These are phyloP conservation scores for Chymomyza fuscimana DNA, from an alignment of 2,888 invertebrate species.

Conservation along the genomic window DNA sequence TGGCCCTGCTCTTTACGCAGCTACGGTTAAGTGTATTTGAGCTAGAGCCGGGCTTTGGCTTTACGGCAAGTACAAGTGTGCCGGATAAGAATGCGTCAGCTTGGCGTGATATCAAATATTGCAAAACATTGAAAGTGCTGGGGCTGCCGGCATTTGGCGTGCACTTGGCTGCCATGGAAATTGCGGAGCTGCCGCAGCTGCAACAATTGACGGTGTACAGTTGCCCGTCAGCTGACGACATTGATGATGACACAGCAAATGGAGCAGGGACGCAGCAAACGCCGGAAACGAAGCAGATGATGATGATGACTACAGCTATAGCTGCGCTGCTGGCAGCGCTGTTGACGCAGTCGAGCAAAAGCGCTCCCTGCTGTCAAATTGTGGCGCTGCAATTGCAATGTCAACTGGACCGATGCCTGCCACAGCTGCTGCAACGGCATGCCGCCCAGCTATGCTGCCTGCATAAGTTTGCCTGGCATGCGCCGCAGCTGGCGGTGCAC, in stretches of 20 bases:
- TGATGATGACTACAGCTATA: slow-evolving; percentile 13
- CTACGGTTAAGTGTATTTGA: slow-evolving; percentile 43
- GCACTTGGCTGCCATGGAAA: slow-evolving; percentile 37
- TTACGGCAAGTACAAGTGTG: neutral
- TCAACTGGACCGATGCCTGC: slow-evolving; percentile 54
- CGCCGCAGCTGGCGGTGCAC: slow-evolving; percentile 52
- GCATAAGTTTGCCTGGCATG: slow-evolving; percentile 58
- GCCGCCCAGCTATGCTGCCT: slow-evolving; percentile 39
- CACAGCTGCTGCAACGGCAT: slow-evolving; percentile 29
- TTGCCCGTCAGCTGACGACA: slow-evolving; percentile 31
- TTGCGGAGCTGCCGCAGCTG: slow-evolving; percentile 49
- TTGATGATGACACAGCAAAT: slow-evolving; percentile 39
- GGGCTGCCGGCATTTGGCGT: slow-evolving; percentile 52
- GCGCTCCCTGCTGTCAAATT: slow-evolving; percentile 39
- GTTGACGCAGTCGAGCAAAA: neutral
- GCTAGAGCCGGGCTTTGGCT: slow-evolving; percentile 34
- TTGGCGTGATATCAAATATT: slow-evolving; percentile 38
- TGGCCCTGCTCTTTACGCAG: slow-evolving; percentile 30
- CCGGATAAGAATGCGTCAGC: neutral
- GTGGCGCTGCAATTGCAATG: slow-evolving; percentile 62
- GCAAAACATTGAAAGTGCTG: slow-evolving; percentile 42
- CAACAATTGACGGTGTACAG: slow-evolving; percentile 56
- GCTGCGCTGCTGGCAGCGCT: slow-evolving; percentile 41
- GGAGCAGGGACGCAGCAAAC: slow-evolving; percentile 12
- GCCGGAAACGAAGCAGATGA: neutral